These are phyloP conservation scores for Patella depressa DNA, from an alignment of 2,888 invertebrate genomes.

Conservation along the genomic window DNA sequence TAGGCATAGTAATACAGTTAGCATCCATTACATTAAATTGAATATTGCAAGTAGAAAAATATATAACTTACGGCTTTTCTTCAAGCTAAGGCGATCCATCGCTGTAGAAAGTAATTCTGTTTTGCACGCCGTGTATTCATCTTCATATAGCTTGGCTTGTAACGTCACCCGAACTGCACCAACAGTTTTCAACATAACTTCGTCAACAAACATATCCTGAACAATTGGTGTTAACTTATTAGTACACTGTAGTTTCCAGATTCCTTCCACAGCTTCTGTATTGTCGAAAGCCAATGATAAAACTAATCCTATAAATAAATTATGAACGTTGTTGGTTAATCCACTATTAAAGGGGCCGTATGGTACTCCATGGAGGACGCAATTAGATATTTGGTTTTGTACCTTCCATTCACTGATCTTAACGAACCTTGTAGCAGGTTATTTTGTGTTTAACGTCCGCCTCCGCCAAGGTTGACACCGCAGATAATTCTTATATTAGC, in stretches of 20 bases:
- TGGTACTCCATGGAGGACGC: too few species aligned
- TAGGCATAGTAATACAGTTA: too few species aligned
- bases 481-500: too few species aligned
- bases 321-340: background rate
- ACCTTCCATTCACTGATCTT: too few species aligned
- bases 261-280: slow-evolving; percentile 42
- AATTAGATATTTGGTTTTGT: too few species aligned
- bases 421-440: too few species aligned
- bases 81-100: slow-evolving; percentile 2
- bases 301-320: slow-evolving; percentile 47
- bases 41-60: background rate
- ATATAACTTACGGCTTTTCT: slow-evolving; percentile 18
- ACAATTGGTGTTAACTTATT: slow-evolving; percentile 45
- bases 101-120: slow-evolving; percentile 40
- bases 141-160: slow-evolving; percentile 57
- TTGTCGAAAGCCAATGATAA: slow-evolving; percentile 56
- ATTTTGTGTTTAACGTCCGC: too few species aligned
- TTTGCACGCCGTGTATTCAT: slow-evolving; percentile 53
- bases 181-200: slow-evolving; percentile 41
- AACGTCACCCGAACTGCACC: slow-evolving; percentile 44
- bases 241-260: slow-evolving; percentile 46
- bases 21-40: too few species aligned
- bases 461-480: too few species aligned
- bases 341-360: too few species aligned
- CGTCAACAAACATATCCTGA: slow-evolving; percentile 51